Conservation (phyloP, 2,888 invertebrate species). For the Pterobdella sp. region DNA sequence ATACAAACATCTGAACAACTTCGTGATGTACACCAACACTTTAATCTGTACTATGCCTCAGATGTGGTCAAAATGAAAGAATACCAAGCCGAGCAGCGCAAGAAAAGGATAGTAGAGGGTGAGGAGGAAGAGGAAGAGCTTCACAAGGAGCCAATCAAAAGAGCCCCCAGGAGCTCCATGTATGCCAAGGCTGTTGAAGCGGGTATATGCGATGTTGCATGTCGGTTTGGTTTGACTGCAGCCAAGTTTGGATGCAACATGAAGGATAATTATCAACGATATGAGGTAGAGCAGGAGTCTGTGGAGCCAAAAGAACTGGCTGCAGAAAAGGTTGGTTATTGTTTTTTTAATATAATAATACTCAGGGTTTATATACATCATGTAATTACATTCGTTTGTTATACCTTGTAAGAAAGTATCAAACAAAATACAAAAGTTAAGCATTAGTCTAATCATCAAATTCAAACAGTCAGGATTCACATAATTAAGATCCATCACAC, state of each 20-base stretch:
- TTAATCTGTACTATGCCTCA: conserved; percentile 79
- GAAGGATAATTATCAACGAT: conserved; percentile 84
- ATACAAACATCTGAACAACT: conserved; percentile 68
- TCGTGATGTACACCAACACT: conserved; percentile 84
- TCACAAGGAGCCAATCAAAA: conserved; percentile 61
- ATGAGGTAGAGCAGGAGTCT: conserved; percentile 82
- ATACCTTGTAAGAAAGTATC: too few species aligned
- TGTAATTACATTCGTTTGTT: too few species aligned
- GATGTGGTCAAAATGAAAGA: conserved; percentile 56
- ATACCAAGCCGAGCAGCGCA: conserved; percentile 53
- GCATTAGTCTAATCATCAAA: too few species aligned
- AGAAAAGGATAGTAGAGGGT: conserved; percentile 47
- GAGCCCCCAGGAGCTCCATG: conserved; percentile 75
- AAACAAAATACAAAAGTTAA: too few species aligned
- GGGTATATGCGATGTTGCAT: conserved; percentile 71
- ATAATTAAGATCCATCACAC: too few species aligned
- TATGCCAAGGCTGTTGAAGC: conserved; percentile 79
- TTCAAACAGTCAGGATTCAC: too few species aligned
- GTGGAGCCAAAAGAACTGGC: conserved; percentile 76
- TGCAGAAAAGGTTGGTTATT: conserved; percentile 57
- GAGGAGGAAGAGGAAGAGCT: conserved; percentile 55
- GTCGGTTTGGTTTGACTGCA: conserved; percentile 82
- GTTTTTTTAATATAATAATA: too few species aligned
- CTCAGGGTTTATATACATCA: too few species aligned
- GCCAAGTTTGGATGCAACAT: conserved; percentile 93